Percentiles rank a stretch among this genome's conserved stretches.
Conservation (phyloP, 2,113 vertebrate species). For the Oryzias celebensis region DNA sequence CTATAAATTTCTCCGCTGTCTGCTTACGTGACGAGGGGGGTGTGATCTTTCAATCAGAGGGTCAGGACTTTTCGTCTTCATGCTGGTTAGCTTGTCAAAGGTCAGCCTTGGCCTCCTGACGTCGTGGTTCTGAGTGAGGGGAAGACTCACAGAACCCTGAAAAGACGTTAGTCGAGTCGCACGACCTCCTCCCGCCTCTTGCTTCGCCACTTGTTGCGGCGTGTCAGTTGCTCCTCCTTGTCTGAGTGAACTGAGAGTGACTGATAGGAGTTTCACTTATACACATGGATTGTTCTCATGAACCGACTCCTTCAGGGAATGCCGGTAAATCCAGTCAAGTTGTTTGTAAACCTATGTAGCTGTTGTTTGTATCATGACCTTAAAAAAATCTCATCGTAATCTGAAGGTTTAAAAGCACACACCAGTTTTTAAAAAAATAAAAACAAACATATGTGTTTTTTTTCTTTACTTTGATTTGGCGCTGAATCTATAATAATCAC, state of each 20-base stretch:
- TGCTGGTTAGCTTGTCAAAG: slow-evolving; percentile 26
- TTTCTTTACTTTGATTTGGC: too few relatives aligned
- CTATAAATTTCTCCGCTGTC: slow-evolving; percentile 24
- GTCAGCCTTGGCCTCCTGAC: slow-evolving; percentile 29
- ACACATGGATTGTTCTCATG: too few relatives aligned
- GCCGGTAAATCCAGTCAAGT: too few relatives aligned
- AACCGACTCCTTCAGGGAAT: too few relatives aligned
- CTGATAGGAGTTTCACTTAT: too few relatives aligned
- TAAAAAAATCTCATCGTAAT: too few relatives aligned
- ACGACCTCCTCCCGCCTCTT: neutral
- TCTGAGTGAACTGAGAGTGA: neutral
- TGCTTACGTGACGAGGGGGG: slow-evolving; percentile 44
- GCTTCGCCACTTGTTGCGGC: slow-evolving; percentile 5
- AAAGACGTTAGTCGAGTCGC: neutral
- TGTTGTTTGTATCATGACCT: too few relatives aligned
- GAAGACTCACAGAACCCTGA: neutral
- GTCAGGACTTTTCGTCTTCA: slow-evolving; percentile 25
- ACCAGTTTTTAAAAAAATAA: too few relatives aligned
- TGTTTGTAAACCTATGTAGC: too few relatives aligned
- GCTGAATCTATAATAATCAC: too few relatives aligned
- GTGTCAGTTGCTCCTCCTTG: neutral
- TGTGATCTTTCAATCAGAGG: slow-evolving; percentile 44
- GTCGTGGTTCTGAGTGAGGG: neutral
- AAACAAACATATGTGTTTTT: too few relatives aligned
- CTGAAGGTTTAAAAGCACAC: too few relatives aligned